These are phyloP conservation scores for Dione vanillae DNA, from an alignment of 2,888 invertebrate species.

Conservation along the genomic window DNA sequence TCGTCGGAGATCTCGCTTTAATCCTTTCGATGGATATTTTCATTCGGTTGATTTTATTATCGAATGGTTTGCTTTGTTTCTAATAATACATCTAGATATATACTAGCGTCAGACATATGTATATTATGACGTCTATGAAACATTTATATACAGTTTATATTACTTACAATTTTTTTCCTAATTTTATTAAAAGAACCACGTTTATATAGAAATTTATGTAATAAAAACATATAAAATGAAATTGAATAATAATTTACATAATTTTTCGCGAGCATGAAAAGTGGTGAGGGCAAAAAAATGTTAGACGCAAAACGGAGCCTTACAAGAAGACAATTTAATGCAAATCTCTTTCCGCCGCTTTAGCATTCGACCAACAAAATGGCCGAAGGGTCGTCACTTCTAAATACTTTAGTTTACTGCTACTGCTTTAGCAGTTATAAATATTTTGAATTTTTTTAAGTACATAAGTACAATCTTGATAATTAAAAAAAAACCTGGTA, in stretches of 20 bases:
- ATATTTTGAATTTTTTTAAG: too few species aligned
- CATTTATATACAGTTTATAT: too few species aligned
- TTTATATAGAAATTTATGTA: conserved; percentile 10
- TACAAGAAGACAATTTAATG: conserved; percentile 80
- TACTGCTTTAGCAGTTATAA: too few species aligned
- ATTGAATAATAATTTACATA: conserved; percentile 44
- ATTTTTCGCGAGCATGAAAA: conserved; percentile 40
- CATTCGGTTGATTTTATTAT: not conserved
- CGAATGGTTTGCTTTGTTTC: not conserved
- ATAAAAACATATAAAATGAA: conserved; percentile 27
- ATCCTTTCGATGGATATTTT: not conserved
- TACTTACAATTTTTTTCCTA: too few species aligned
- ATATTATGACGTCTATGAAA: too few species aligned
- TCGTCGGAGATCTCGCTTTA: conserved; percentile 10
- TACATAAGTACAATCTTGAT: too few species aligned
- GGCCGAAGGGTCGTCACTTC: conserved; percentile 56
- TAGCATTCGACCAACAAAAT: conserved; percentile 72
- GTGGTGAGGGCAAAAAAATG: conserved; percentile 38
- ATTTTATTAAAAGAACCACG: conserved; percentile 9
- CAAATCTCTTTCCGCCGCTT: conserved; percentile 80
- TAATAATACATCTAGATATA: not conserved
- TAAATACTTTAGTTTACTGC: not conserved
- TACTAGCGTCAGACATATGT: not conserved
- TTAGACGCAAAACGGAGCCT: conserved; percentile 52
- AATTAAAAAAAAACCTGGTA: too few species aligned